Evolutionary conservation across 2,113 vertebrate species (phyloP), one percentile per base, ranked within the genome.

Genomic region (Bungarus multicinctus): DNA sequence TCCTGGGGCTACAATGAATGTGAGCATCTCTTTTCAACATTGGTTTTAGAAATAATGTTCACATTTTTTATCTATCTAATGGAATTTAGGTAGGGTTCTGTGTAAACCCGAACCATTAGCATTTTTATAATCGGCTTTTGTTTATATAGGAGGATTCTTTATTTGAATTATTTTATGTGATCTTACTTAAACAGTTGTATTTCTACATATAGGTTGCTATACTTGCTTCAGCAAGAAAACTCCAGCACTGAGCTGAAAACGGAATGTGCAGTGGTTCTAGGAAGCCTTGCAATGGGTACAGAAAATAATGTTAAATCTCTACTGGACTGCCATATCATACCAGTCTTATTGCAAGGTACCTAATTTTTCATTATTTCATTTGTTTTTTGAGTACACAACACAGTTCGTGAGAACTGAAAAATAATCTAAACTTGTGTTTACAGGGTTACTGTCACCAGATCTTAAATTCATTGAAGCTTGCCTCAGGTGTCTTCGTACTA

Each of bases 251-350:
- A 99, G 95, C 97, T 99, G 95, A 98, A 98, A 96, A 99, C 98
- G 0, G 99, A 99, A 95, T 99, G 99, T 47, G 98, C 99, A 0
- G 99, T 99, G 94, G 99, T 99, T 74, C 97, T 99, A 23, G 99
- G 99, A 97, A 99, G 99, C 96, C 98, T 99, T 57, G 99, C 99
- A 85, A 99, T 99, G 99, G 99, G 99, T 94, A 99, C 99, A 2
- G 99, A 99, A 97, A 99, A 99, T 97, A 99, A 99, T 96, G 99
- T 99, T 96, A 99, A 99, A 98, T 99, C 99, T 97, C 98, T 99
- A 53, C 98, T 99, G 97, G 99, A 99, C 98, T 99, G 99, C 97
- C 99, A 99, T 97, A 99, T 99, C 97, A 99, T 99, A 97, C 99
- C 99, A 95, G 98, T 99, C 96, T 98, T 99, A 96, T 95, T 99